Evolutionary conservation across 2,888 invertebrate genomes (phyloP), one percentile per base, ranked within the genome.

Genomic region (Leptinotarsa haldemani): DNA sequence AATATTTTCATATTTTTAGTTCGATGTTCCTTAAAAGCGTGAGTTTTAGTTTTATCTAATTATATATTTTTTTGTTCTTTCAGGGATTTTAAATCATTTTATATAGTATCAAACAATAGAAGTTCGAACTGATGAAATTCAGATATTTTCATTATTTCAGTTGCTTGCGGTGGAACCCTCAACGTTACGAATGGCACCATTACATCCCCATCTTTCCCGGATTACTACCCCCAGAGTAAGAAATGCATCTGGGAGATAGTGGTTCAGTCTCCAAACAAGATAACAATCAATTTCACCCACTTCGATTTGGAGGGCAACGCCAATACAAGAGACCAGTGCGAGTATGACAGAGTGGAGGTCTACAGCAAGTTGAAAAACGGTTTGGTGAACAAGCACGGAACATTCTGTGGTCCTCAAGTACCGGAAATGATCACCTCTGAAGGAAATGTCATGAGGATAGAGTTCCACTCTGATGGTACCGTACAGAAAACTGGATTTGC

Each of bases 191-290:
- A 97, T 84, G 99, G 99, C 0, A 97, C 97, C 0, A 94, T 99
- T 77, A 96, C 95, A 0, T 97, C 97, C 15, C 99, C 99, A 0
- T 97, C 97, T 0, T 97, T 97, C 88, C 99, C 99, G 0, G 96
- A 97, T 81, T 88, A 93, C 50, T 99, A 99, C 86, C 98, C 98
- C 0, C 91, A 94, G 1, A 95, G 96, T 80, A 98, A 98, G 88
- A 95, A 95, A 86, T 99, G 99, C 87, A 92, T 97, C 12, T 99
- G 99, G 99, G 97, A 98, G 89, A 97, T 99, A 70, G 93, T 96
- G 69, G 98, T 98, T 0, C 95, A 94, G 0, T 94, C 95, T 0
- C 95, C 96, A 80, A 96, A 97, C 85, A 91, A 95, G 77, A 98
- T 99, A 80, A 97, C 97, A 0, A 89, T 99, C 56, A 98, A 98